Evolutionary conservation across 2,888 invertebrate genomes (phyloP).

Genomic region (Sarcophaga rosellei): DNA sequence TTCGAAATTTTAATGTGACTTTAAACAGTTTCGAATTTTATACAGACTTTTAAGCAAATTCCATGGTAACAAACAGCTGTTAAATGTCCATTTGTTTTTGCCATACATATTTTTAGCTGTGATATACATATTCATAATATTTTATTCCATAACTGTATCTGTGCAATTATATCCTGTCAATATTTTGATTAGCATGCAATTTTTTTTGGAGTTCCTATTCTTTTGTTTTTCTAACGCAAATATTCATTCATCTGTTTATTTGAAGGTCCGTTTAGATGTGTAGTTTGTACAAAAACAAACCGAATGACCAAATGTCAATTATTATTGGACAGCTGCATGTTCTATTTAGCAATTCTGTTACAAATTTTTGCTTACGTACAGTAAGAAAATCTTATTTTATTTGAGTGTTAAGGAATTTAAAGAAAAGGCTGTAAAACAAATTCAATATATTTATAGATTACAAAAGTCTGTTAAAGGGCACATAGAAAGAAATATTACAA

Average conservation of each 20-base stretch:
- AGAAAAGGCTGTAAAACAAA: too few relatives aligned
- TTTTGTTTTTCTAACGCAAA: constrained; percentile 28
- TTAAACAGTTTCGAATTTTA: too few relatives aligned
- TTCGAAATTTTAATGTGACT: too few relatives aligned
- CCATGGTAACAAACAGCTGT: too few relatives aligned
- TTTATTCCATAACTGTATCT: too few relatives aligned
- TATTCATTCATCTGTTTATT: background rate
- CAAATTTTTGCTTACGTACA: background rate
- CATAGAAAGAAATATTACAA: too few relatives aligned
- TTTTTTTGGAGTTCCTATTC: constrained; percentile 31
- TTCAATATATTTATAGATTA: too few relatives aligned
- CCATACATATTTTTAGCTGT: too few relatives aligned
- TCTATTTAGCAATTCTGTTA: background rate
- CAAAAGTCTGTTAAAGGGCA: too few relatives aligned
- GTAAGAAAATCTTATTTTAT: constrained; percentile 43
- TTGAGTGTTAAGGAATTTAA: background rate
- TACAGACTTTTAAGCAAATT: too few relatives aligned
- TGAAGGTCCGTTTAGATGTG: background rate
- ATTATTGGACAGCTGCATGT: constrained; percentile 51
- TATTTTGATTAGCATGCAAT: constrained; percentile 66
- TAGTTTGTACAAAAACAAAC: constrained; percentile 20
- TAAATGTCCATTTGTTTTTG: too few relatives aligned
- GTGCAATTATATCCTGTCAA: constrained; percentile 40
- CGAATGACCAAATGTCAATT: constrained; percentile 45
- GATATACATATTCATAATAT: too few relatives aligned